Percentiles rank a stretch among this genome's conserved stretches.
Conservation (phyloP, 2,797 vertebrate genomes). For the Periparus ater region DNA sequence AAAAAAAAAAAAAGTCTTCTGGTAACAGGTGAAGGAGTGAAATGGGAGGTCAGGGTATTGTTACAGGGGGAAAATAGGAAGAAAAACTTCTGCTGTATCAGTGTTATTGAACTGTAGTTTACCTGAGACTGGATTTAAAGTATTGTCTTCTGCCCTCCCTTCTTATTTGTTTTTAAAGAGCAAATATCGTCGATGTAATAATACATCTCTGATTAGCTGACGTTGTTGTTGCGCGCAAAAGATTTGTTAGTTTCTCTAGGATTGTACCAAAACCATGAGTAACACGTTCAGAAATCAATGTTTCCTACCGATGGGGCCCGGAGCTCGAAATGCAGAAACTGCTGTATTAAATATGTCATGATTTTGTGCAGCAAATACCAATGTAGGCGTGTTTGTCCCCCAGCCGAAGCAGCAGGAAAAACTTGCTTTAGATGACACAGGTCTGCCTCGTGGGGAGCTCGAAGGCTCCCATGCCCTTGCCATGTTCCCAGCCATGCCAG, state of each 20-base stretch:
- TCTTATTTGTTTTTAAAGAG: slow-evolving; percentile 5
- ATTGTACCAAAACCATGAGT: neutral
- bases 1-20: neutral
- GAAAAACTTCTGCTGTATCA: neutral
- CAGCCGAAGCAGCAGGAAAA: neutral
- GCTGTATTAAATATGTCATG: neutral
- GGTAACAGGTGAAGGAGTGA: neutral
- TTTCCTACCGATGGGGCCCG: neutral
- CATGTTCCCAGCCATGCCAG: neutral
- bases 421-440: neutral
- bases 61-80: neutral
- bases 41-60: neutral
- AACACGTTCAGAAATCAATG: neutral
- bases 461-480: neutral
- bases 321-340: neutral
- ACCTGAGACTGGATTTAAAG: neutral
- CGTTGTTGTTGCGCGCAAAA: neutral
- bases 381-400: neutral
- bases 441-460: neutral
- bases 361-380: neutral
- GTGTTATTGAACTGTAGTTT: neutral
- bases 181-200: slow-evolving; percentile 9
- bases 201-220: slow-evolving; percentile 15
- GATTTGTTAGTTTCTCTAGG: slow-evolving; percentile 9
- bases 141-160: neutral